These are phyloP conservation scores for Hippocampus guttulatus DNA, from an alignment of 2,113 vertebrate species.

Conservation along the genomic window DNA sequence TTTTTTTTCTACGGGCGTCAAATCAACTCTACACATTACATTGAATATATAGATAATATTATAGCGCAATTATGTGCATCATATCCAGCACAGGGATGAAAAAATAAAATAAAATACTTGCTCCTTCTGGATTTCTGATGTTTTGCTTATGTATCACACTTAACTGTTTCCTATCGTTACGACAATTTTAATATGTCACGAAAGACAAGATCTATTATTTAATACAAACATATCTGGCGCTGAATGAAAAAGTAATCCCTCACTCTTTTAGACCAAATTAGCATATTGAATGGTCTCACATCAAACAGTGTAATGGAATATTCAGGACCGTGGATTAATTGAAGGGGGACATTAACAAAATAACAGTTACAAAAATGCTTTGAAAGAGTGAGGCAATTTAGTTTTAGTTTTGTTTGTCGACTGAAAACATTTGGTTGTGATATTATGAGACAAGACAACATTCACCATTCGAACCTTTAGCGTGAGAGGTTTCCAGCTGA, in stretches of 20 bases:
- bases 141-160: no score
- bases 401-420: background rate
- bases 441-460: no score
- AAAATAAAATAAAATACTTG: no score
- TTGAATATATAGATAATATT: no score
- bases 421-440: background rate
- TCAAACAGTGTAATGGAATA: no score
- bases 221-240: background rate
- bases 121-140: no score
- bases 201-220: background rate
- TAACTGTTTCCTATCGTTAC: background rate
- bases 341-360: background rate
- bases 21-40: background rate
- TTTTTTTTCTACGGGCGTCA: background rate
- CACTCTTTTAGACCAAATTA: background rate
- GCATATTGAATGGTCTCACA: no score
- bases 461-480: background rate
- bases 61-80: no score
- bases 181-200: background rate
- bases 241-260: background rate
- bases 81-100: no score
- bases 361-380: background rate
- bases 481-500: no score
- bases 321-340: no score
- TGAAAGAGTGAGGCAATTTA: background rate